Base-by-base conservation (phyloP, 2,113 vertebrate species). In the Oxygymnocypris stewartii region DNA sequence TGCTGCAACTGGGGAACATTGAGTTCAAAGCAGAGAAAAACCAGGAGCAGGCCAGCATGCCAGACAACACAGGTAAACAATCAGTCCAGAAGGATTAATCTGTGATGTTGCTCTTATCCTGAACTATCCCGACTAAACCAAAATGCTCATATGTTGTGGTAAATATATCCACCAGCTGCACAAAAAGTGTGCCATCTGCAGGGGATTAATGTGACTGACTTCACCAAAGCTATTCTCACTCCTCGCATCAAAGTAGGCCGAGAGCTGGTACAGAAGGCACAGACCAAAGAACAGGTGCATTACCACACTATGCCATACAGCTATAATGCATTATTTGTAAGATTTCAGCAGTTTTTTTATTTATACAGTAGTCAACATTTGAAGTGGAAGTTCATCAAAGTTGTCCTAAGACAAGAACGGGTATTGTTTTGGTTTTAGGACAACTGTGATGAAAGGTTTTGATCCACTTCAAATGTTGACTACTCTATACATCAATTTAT, bases 161-260 rank as follows among this genome's bases (percentile, higher is more conserved):
- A 6, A 79, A 61, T 82, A 3, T 57, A 49, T 54, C 73, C 42
- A 13, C 44, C 89, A 99, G 98, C 96, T 79, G 97, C 98, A 1
- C 97, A 99, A 93, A 99, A 99, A 91, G 97, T 99, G 67, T 98
- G 97, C 73, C 98, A 99, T 94, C 94, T 99, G 88, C 95, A 96
- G 93, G 97, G 97, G 40, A 98, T 99, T 89, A 98, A 97, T 0
- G 96, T 99, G 91, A 98, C 96, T 0, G 97, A 99, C 91, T 99
- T 99, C 93, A 97, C 96, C 85, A 95, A 97, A 44, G 93, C 96
- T 86, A 96, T 99, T 89, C 96, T 99, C 74, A 98, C 96, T 0
- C 98, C 98, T 8, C 93, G 97, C 18, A 99, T 99, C 91, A 99
- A 99, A 92, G 98, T 99, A 1, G 98, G 97, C 47, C 90, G 98